Evolutionary conservation across 2,113 vertebrate species (phyloP).

Genomic region (Toxotes chatareus): DNA sequence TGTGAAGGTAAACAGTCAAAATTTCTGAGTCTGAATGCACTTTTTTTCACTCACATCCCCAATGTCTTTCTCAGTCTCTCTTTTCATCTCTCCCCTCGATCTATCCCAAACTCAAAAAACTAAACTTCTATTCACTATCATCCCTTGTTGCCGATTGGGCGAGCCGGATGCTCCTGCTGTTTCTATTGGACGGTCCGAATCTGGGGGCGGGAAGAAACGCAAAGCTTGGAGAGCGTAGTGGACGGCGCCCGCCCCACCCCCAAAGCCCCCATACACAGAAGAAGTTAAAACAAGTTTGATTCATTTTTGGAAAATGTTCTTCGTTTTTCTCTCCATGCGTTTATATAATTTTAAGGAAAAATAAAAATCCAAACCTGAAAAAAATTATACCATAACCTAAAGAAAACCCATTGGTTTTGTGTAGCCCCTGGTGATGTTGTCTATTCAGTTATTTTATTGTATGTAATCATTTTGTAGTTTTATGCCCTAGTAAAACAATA

Average conservation of each 20-base stretch:
- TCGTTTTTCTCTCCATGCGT: background rate
- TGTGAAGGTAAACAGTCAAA: background rate
- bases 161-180: background rate
- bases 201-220: conserved; percentile 16
- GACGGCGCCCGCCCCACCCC: conserved; percentile 28
- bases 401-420: background rate
- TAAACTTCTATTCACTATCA: conserved; percentile 75
- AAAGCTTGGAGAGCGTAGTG: conserved; percentile 12
- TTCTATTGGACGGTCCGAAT: conserved; percentile 56
- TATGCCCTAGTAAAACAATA: background rate
- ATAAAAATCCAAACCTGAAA: background rate
- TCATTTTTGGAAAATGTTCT: no score
- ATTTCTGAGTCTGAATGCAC: background rate
- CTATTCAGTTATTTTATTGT: background rate
- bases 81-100: conserved; percentile 10
- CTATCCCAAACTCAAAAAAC: conserved; percentile 65
- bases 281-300: background rate
- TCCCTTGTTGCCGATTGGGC: conserved; percentile 71
- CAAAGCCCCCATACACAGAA: background rate
- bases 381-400: background rate
- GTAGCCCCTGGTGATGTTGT: background rate
- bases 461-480: background rate
- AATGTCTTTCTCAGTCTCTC: background rate
- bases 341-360: background rate
- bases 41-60: background rate